phyloP scores from a whole-genome alignment of 2,113 vertebrate species.

The Pteruthius melanotis region DNA sequence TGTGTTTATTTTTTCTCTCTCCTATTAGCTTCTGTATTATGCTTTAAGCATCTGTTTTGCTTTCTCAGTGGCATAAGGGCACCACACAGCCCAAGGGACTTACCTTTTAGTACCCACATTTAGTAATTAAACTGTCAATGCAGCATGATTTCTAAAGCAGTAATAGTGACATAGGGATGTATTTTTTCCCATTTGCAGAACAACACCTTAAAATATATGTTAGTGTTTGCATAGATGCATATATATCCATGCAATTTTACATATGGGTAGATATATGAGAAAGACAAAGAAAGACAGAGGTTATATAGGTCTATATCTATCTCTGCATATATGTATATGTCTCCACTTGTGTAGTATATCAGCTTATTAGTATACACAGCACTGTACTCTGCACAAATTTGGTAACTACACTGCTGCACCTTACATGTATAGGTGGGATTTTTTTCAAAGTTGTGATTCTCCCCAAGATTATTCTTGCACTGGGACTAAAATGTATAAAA shows the following conservation, averaged over 20 bases:
- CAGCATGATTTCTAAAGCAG: background rate
- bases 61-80: background rate
- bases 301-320: background rate
- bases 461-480: background rate
- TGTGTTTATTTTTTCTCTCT: background rate
- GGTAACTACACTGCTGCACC: background rate
- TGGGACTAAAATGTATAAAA: background rate
- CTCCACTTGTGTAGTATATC: background rate
- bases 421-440: accelerated
- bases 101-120: background rate
- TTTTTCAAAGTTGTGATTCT: background rate
- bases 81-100: background rate
- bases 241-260: background rate
- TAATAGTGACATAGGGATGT: background rate
- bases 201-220: background rate
- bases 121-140: background rate
- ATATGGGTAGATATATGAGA: background rate
- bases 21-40: background rate
- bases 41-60: background rate
- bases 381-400: background rate
- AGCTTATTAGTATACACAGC: background rate
- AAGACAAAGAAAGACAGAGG: background rate
- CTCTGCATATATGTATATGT: background rate
- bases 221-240: background rate
- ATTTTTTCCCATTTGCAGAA: background rate